Base-by-base conservation (phyloP, 2,888 invertebrate species). In the Epicampocera succincta region DNA sequence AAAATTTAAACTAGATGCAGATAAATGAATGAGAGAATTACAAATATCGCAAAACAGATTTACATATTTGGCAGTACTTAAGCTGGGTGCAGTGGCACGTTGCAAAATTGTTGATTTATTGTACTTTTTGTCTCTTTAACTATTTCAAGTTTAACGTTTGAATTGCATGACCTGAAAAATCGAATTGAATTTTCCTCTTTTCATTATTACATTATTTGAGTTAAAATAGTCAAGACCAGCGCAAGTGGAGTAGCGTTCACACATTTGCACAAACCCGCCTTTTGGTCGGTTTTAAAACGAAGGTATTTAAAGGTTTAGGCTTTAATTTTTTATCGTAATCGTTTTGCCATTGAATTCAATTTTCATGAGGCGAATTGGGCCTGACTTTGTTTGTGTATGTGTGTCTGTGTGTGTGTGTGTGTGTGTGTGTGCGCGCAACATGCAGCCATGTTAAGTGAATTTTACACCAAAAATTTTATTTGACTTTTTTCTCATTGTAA, bases 81-180 rank as follows among this genome's bases (percentile, higher is more conserved):
- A 66, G 42, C 38, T 58, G 65, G 74, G 65, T 74, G 74, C 65
- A 74, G 74, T 40, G 46, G 29, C 40, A 48, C 40, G 11, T n/a
- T 61, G 54, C 12, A 46, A 52, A 12, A 48, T 29, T 61, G 61
- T 61, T 72, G 72, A 52, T 61, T 72, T 15, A 54, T 25, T 40
- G 12, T 15, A 12, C 6, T 29, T 46, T 48, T 9, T 44, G 2
- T 21, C n/a, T 58, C n/a, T 74, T 33, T 60, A 76, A 76, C n/a
- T 76, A 33, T 76, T 76, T 76, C 68, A 76, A 76, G 54, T 76
- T 76, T 54, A 76, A 60, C 58, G 44, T 40, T 69, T 54, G 13
- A 44, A 68, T 52, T 58, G 40, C 21, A 38, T 69, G 68, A 56
- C 68, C 61, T 54, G 50, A 54, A 75, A 29, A 60, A 68, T 21